phyloP scores from a whole-genome alignment of 2,888 invertebrate species.

The Acanthosepion lycidas region DNA sequence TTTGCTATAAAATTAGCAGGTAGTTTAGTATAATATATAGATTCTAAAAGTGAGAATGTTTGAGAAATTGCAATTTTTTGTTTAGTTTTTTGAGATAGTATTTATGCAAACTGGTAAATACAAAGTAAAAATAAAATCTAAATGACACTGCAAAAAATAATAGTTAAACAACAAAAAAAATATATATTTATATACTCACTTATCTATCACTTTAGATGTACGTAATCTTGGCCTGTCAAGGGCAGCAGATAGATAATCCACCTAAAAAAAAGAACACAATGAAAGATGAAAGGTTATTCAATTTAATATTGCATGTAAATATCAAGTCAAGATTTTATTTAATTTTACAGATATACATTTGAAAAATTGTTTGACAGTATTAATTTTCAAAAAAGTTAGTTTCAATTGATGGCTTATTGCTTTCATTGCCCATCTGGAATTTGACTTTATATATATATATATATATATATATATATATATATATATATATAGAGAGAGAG shows the following conservation, averaged over 20 bases:
- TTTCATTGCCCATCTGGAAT: too few species aligned
- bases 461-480: too few species aligned
- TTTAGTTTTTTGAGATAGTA: neutral
- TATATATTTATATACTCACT: constrained; percentile 66
- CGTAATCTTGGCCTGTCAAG: constrained; percentile 92
- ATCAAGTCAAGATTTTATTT: too few species aligned
- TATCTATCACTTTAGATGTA: constrained; percentile 94
- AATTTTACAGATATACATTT: too few species aligned
- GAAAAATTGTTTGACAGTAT: too few species aligned
- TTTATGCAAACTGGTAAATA: neutral
- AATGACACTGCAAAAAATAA: neutral
- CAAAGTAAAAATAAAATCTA: neutral
- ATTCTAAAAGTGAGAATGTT: neutral
- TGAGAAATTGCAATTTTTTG: neutral
- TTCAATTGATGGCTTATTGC: too few species aligned
- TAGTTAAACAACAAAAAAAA: neutral
- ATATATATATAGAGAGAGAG: too few species aligned
- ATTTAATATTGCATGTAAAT: neutral
- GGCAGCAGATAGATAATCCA: constrained; percentile 82
- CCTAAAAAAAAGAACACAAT: constrained; percentile 61
- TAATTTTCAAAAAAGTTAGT: too few species aligned
- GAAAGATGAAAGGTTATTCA: neutral
- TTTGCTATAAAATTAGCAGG: neutral
- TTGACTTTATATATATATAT: too few species aligned
- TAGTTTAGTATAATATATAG: neutral